Base-by-base conservation (phyloP, 1,140 invertebrate genomes). In the Drosophila ercepeae region DNA sequence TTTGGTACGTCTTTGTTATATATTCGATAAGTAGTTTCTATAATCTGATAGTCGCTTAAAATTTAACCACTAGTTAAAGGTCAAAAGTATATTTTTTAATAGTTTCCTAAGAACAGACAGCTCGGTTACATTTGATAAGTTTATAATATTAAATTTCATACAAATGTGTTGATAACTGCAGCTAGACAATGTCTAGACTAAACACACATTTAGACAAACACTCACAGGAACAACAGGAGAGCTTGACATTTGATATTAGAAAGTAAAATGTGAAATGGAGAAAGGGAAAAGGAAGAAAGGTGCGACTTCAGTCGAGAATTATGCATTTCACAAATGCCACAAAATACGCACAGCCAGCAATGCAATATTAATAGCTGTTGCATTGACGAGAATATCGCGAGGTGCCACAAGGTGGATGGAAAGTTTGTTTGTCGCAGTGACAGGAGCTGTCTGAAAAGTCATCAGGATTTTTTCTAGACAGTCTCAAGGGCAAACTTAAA, bases 121-220 rank as follows among this genome's bases (percentile, higher is more conserved):
- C 29, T 9, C 1, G 9, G 29, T 11, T 11, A 32, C 11, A 32
- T 11, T 32, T 32, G 29, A 32, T 32, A 32, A 32, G 4, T 11
- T 82, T 73, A 68, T 81, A 76, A 82, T 73, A 82, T 82, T 73
- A 81, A 76, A 76, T 82, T 82, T 82, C 78, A 81, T 73, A 82
- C 76, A 82, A 81, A 82, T 82, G 78, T 76, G 78, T 64, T 82
- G 78, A 81, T 82, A 82, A 82, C 73, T 73, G 57, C 61, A 82
- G 54, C 57, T 79, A 82, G 78, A 82, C 78, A 82, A 52, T 73
- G 78, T 82, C 78, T 82, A 82, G 78, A 82, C 78, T 52, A 54
- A 63, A 32, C 29, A 32, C 29, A 32, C 29, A 32, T 32, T 9
- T 9, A 32, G 9, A 42, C 72, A 55, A 69, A 65, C 73, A 51